Conservation (phyloP, 2,113 vertebrate genomes). For the Lepus timidus region DNA sequence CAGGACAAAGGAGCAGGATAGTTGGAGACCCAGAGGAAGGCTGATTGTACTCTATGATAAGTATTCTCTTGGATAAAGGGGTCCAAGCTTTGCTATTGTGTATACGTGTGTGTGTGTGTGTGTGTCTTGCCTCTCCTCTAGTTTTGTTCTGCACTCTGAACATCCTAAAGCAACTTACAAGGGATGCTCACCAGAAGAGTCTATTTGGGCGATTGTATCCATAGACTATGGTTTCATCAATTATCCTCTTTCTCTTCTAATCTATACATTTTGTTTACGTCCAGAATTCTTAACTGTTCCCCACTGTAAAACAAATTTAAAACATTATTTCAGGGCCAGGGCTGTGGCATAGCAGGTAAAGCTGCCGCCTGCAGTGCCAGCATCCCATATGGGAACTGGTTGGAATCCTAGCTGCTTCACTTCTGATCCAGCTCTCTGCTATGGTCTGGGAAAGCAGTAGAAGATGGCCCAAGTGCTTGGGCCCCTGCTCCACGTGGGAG, state of each 20-base stretch:
- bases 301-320: conserved; percentile 16
- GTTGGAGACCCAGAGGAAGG: neutral
- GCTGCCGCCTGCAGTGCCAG: too few species aligned
- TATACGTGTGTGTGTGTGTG: neutral
- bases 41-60: neutral
- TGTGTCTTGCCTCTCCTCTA: neutral
- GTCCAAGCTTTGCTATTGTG: neutral
- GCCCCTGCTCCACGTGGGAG: too few species aligned
- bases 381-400: too few species aligned
- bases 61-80: neutral
- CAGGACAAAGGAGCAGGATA: conserved; percentile 1
- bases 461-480: too few species aligned
- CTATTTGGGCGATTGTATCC: neutral
- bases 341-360: too few species aligned
- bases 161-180: conserved; percentile 18
- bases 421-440: too few species aligned
- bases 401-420: too few species aligned
- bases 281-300: neutral
- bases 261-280: neutral
- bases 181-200: neutral
- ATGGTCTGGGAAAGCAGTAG: too few species aligned
- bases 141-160: conserved; percentile 30
- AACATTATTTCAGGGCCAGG: too few species aligned
- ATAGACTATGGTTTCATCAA: neutral
- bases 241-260: conserved; percentile 20